A percentile compares a stretch with the other conserved stretches of the same genome.
phyloP scores from a whole-genome alignment of 2,113 vertebrate species.

The Sylvilagus bachmani region DNA sequence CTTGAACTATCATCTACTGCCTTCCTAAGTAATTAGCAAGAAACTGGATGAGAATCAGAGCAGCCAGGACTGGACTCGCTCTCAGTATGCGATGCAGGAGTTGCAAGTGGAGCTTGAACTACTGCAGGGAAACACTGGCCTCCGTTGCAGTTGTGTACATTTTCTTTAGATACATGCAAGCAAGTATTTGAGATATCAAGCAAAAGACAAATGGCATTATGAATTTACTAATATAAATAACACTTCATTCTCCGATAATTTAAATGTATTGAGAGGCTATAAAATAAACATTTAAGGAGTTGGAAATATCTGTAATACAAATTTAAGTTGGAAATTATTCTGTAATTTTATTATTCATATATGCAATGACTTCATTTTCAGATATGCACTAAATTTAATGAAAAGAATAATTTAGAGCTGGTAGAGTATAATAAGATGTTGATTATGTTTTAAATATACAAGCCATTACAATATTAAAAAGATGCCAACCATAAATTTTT shows the following conservation, averaged over 20 bases:
- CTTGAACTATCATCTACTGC: too few species aligned
- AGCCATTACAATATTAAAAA: slow-evolving; percentile 46
- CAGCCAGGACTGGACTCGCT: too few species aligned
- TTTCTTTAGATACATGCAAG: background rate
- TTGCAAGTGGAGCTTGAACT: too few species aligned
- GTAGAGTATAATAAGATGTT: slow-evolving; percentile 43
- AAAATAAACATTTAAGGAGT: slow-evolving; percentile 44
- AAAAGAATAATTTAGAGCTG: slow-evolving; percentile 66
- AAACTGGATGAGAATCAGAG: too few species aligned
- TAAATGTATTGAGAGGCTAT: slow-evolving; percentile 26
- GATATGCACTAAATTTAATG: slow-evolving; percentile 62
- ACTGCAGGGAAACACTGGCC: too few species aligned
- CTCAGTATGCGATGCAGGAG: too few species aligned
- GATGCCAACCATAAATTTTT: slow-evolving; percentile 28
- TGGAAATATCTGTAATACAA: slow-evolving; percentile 36
- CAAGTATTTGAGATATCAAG: background rate
- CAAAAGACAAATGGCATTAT: background rate
- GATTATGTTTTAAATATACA: slow-evolving; percentile 65
- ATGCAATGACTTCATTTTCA: slow-evolving; percentile 61
- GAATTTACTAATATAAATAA: slow-evolving; percentile 55
- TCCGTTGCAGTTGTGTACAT: background rate
- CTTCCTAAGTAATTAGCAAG: too few species aligned
- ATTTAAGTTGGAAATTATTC: slow-evolving; percentile 43
- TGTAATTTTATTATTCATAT: slow-evolving; percentile 67
- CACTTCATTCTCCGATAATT: background rate